phyloP scores from a whole-genome alignment of 2,797 vertebrate genomes.

The Parambassis ranga region DNA sequence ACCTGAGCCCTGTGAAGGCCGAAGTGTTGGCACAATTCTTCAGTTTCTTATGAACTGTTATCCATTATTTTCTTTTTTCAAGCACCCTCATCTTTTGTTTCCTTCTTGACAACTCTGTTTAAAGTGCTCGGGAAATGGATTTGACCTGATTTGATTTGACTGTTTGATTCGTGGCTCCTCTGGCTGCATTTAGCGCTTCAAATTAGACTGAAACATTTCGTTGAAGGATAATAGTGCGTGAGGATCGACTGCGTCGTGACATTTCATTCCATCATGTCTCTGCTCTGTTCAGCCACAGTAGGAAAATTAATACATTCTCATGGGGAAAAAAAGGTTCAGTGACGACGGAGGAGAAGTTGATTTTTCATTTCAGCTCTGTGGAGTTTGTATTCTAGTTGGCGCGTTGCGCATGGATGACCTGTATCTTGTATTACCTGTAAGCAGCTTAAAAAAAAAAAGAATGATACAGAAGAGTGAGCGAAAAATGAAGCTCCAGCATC shows the following conservation, averaged over 20 bases:
- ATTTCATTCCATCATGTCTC: background rate
- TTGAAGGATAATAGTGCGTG: constrained; percentile 5
- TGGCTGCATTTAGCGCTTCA: constrained; percentile 15
- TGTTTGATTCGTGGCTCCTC: constrained; percentile 19
- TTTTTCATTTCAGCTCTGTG: background rate
- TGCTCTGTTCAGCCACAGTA: background rate
- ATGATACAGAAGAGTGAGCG: background rate
- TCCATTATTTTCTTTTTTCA: constrained; percentile 8
- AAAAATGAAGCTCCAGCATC: background rate
- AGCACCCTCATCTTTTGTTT: constrained; percentile 27
- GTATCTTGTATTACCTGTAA: background rate
- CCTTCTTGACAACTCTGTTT: constrained; percentile 30
- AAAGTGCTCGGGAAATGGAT: constrained; percentile 24
- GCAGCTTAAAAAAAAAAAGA: constrained; percentile 1
- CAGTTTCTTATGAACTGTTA: constrained; percentile 6
- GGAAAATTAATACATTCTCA: background rate
- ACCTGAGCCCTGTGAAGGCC: background rate
- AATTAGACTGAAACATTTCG: constrained; percentile 26
- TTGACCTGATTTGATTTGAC: constrained; percentile 52
- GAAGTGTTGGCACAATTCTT: too few species aligned
- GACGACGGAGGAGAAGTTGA: background rate
- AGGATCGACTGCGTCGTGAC: constrained; percentile 5
- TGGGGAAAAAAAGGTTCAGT: background rate
- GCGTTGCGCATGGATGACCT: background rate
- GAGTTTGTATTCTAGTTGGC: background rate